phyloP scores from a whole-genome alignment of 2,113 vertebrate species.

The Callorhinus ursinus region DNA sequence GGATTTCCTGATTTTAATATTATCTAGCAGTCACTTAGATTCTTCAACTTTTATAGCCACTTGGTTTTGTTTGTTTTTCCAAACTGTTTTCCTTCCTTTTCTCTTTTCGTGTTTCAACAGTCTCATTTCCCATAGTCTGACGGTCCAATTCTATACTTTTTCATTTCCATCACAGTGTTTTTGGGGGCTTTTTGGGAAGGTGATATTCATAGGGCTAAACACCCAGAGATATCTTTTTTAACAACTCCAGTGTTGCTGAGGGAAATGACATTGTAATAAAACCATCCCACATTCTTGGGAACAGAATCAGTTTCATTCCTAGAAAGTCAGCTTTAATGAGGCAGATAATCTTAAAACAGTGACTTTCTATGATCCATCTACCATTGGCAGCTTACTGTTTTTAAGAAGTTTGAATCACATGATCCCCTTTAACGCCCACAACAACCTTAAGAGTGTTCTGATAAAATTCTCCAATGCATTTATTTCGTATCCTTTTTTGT shows the following conservation, averaged over 20 bases:
- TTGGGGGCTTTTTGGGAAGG: neutral
- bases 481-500: neutral
- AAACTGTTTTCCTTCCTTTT: neutral
- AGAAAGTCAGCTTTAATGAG: neutral
- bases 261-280: neutral
- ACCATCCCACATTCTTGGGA: neutral
- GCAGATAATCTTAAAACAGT: neutral
- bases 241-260: neutral
- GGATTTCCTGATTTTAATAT: neutral
- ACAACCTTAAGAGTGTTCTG: neutral
- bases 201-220: neutral
- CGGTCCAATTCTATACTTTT: neutral
- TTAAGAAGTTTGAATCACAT: neutral
- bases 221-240: neutral
- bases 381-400: neutral
- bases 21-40: neutral
- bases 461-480: neutral
- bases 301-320: neutral
- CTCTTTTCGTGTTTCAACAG: neutral
- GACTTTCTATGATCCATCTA: neutral
- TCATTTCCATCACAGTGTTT: neutral
- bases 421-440: neutral
- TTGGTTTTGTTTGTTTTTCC: neutral
- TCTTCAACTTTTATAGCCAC: neutral
- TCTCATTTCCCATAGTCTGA: neutral